Evolutionary conservation across 2,113 vertebrate species (phyloP).

Genomic region (Hyperoodon ampullatus): DNA sequence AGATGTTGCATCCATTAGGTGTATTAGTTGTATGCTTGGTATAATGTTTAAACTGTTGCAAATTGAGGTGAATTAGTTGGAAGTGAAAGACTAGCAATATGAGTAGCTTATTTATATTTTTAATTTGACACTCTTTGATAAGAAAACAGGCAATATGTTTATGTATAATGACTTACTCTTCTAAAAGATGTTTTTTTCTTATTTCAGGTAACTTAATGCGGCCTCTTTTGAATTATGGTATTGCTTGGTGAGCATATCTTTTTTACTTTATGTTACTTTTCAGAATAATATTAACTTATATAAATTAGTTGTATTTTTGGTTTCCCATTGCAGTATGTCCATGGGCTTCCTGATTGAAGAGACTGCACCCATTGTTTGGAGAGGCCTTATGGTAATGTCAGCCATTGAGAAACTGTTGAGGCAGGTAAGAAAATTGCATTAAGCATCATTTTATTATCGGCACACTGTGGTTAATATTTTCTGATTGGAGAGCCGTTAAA

Average conservation of each 20-base stretch:
- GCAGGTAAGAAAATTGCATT: constrained; percentile 88
- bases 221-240: constrained; percentile 95
- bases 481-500: constrained; percentile 18
- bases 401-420: constrained; percentile 94
- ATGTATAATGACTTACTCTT: background rate
- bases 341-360: constrained; percentile 98
- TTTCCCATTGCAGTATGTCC: constrained; percentile 92
- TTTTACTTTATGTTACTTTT: constrained; percentile 74
- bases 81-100: constrained; percentile 2
- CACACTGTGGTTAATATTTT: constrained; percentile 12
- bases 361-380: constrained; percentile 92
- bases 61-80: background rate
- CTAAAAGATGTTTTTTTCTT: constrained; percentile 59
- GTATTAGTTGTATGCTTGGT: constrained; percentile 18
- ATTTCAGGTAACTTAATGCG: constrained; percentile 95
- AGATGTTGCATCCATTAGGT: background rate
- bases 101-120: constrained; percentile 36
- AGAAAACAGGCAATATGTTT: constrained; percentile 10
- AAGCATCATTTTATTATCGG: constrained; percentile 33
- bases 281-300: constrained; percentile 30
- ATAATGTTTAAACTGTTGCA: constrained; percentile 43
- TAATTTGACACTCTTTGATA: background rate
- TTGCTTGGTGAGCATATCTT: constrained; percentile 92
- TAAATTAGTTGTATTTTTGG: constrained; percentile 59
- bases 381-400: constrained; percentile 99